Conservation (phyloP, 92 coral and sea anemone genomes). For the Paramuricea clavata region DNA sequence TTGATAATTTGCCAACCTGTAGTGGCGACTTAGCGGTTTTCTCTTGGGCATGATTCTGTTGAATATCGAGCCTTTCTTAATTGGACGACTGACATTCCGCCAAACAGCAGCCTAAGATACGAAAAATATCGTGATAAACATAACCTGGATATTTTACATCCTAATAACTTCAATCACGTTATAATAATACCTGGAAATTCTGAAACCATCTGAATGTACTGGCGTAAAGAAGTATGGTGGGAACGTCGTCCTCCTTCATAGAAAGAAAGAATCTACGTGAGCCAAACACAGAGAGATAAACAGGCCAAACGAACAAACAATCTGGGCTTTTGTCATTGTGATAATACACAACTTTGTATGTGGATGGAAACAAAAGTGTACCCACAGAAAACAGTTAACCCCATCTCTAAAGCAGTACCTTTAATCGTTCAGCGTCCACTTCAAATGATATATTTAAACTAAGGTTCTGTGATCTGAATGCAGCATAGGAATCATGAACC, state of each 20-base stretch:
- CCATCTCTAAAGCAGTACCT: no score
- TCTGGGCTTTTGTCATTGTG: not conserved
- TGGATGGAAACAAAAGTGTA: no score
- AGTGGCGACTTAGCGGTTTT: slow-evolving; percentile 88
- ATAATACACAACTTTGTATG: no score
- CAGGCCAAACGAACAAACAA: no score
- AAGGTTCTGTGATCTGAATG: slow-evolving; percentile 94
- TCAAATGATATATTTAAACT: slow-evolving; percentile 83
- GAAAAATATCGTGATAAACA: no score
- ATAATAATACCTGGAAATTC: slow-evolving; percentile 80
- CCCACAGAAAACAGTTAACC: no score
- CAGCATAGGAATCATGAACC: slow-evolving; percentile 94
- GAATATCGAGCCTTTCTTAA: slow-evolving; percentile 87
- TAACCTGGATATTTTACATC: not conserved
- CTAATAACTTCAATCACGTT: not conserved
- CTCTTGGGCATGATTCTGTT: slow-evolving; percentile 72
- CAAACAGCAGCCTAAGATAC: slow-evolving; percentile 86
- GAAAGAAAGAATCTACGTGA: not conserved
- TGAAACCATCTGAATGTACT: slow-evolving; percentile 99
- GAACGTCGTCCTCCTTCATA: slow-evolving; percentile 77
- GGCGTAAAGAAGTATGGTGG: slow-evolving; percentile 87
- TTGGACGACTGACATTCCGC: slow-evolving; percentile 88
- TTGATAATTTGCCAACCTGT: slow-evolving; percentile 69
- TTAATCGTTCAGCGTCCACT: slow-evolving; percentile 78
- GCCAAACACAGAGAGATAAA: not conserved